Evolutionary conservation across 2,888 invertebrate genomes (phyloP).

Genomic region (Cecidostiba fungosa): DNA sequence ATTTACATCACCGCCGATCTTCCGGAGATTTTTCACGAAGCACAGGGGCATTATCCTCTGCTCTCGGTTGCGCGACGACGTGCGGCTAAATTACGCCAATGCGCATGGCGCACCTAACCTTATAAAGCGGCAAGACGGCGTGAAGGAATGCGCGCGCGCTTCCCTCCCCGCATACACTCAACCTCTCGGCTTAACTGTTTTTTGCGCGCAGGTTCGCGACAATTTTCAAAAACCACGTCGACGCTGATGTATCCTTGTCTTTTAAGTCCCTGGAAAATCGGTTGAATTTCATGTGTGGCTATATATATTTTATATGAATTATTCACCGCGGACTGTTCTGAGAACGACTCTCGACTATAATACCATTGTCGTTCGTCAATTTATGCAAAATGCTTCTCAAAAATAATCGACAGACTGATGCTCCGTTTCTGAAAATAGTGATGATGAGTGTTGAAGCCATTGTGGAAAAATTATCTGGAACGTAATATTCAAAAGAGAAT

Average conservation of each 20-base stretch:
- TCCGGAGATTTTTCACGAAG: not conserved
- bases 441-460: not conserved
- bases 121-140: conserved; percentile 69
- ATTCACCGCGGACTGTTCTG: not conserved
- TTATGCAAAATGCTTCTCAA: conserved; percentile 13
- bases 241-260: not conserved
- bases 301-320: not conserved
- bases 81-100: conserved; percentile 65
- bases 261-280: not conserved
- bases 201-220: conserved; percentile 4
- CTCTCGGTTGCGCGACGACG: conserved; percentile 4
- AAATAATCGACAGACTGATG: not conserved
- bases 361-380: not conserved
- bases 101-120: conserved; percentile 68
- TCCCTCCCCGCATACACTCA: not conserved
- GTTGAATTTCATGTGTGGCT: not conserved
- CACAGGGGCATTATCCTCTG: conserved; percentile 27
- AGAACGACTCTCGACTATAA: not conserved
- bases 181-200: conserved; percentile 15
- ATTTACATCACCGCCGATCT: conserved; percentile 37
- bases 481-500: too few relatives aligned
- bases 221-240: not conserved
- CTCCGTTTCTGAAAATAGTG: not conserved
- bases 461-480: not conserved
- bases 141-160: conserved; percentile 65